Evolutionary conservation across 2,113 vertebrate genomes (phyloP).

Genomic region (Engraulis encrasicolus): DNA sequence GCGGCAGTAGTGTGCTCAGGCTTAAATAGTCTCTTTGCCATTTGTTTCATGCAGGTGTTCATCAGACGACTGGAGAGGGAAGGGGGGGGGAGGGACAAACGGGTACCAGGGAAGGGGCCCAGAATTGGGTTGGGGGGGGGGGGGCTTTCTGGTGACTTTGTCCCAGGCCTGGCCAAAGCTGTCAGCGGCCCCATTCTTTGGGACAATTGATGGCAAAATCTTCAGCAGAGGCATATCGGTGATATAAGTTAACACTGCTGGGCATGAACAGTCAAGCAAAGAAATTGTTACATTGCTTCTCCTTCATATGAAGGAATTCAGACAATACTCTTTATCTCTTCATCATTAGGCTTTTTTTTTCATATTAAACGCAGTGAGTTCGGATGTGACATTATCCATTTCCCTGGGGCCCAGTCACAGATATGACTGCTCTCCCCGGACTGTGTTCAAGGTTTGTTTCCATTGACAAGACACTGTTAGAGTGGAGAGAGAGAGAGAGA

Average conservation of each 20-base stretch:
- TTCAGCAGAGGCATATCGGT: no score
- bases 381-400: constrained; percentile 25
- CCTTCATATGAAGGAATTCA: neutral
- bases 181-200: no score
- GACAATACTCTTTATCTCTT: neutral
- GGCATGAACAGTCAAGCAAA: neutral
- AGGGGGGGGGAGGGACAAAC: no score
- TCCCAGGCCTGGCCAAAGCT: no score
- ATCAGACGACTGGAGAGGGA: no score
- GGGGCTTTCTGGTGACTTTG: no score
- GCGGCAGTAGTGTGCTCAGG: no score
- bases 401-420: constrained; percentile 9
- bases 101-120: no score
- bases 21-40: neutral
- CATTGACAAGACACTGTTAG: constrained; percentile 25
- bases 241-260: neutral
- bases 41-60: neutral
- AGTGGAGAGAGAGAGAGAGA: constrained; percentile 33
- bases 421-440: neutral
- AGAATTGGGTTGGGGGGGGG: no score
- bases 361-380: constrained; percentile 37
- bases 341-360: constrained; percentile 11
- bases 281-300: neutral
- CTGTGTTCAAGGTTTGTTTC: constrained; percentile 1
- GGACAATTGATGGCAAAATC: no score